Base-by-base conservation (phyloP, 2,888 invertebrate species). In the Julus scandinavius region DNA sequence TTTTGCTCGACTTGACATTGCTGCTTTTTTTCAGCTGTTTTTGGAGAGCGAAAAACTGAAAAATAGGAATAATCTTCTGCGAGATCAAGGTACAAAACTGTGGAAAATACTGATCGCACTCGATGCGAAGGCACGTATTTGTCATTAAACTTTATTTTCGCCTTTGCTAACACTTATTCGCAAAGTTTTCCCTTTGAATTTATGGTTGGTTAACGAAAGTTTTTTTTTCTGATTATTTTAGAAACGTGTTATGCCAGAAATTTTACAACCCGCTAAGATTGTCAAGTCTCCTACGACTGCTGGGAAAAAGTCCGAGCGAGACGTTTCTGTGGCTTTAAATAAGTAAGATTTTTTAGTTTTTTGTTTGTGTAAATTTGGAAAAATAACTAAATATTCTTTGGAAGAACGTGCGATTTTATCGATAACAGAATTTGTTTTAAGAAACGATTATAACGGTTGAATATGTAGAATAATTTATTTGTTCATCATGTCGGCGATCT, bases 161-260 rank as follows among this genome's bases (percentile, higher is more conserved):
- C n/a, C n/a, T n/a, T n/a, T n/a, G n/a, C n/a, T n/a, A n/a, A n/a
- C n/a, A n/a, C n/a, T n/a, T n/a, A n/a, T n/a, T n/a, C n/a, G n/a
- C n/a, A n/a, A n/a, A n/a, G n/a, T n/a, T n/a, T n/a, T n/a, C n/a
- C n/a, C n/a, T n/a, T n/a, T n/a, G n/a, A n/a, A n/a, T n/a, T n/a
- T n/a, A n/a, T n/a, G n/a, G n/a, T n/a, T n/a, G n/a, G n/a, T n/a
- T n/a, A n/a, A n/a, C n/a, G n/a, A n/a, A n/a, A n/a, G n/a, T n/a
- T n/a, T n/a, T n/a, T n/a, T n/a, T n/a, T 17, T 87, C 83, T 84
- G 15, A 38, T 4, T 58, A 15, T 88, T 38, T 87, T 89, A 90
- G 58, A 90, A 91, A 58, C 90, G 91, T 45, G 90, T 90, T 15
- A 87, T 91, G 50, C 92, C 92, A 17, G 92, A 92, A 87, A 90